Base-by-base conservation (phyloP, 1,140 invertebrate species). In the Amyelois transitella region DNA sequence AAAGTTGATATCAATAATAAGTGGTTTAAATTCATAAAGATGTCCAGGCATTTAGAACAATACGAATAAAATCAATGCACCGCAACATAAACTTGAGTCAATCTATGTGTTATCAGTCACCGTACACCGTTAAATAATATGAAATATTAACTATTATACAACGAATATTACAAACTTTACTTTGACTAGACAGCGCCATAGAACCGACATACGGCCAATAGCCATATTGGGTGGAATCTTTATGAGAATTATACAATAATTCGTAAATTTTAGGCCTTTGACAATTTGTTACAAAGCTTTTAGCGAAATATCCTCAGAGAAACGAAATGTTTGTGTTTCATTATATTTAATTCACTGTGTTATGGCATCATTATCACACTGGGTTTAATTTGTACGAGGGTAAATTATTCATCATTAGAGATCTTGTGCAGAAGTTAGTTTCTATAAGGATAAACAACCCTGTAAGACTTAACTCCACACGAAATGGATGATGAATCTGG, bases 151-250 rank as follows among this genome's bases (percentile, higher is more conserved):
- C 55, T 76, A 85, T 75, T 63, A 77, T 84, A 87, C 77, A 84
- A 82, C 77, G 58, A 74, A 78, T 73, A 81, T 73, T 80, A 82
- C 69, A 75, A 79, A 75, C 65, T 75, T 77, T 78, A 81, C 69
- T 67, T 87, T 87, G 81, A 86, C 84, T 87, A 85, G 84, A 87
- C 84, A 82, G 81, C 86, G 86, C 81, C 70, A 75, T 72, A 74
- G 77, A 81, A 85, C 75, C 77, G 81, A 75, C 77, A 68, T 75
- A 74, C 70, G 69, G 72, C 71, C 71, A 66, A 66, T 60, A 69
- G 68, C 72, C 53, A 60, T 62, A 70, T 61, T 69, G 72, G 64
- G 73, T 75, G 63, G 66, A 71, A 72, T 68, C 44, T 74, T 66
- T 65, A 70, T 57, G 62, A 73, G 52, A 66, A 61, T 59, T 58